Base-by-base conservation (phyloP, 2,888 invertebrate species). In the Alviniconcha strummeri region DNA sequence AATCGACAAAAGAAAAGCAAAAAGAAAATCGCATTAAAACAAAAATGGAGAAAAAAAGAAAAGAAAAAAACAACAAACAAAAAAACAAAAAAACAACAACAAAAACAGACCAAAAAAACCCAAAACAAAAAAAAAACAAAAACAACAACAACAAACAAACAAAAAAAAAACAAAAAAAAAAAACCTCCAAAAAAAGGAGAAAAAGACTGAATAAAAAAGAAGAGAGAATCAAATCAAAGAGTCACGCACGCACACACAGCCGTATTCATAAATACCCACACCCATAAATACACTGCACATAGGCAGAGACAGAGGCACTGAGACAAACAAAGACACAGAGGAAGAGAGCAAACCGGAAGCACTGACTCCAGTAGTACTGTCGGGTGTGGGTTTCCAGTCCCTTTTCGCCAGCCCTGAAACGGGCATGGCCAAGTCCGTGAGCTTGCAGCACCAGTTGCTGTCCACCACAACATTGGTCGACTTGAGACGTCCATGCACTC, bases 381-480 rank as follows among this genome's bases (percentile, higher is more conserved):
- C 13, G n/a, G 19, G 77, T 9, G 9, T n/a, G 57, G 6, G 9
- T 6, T 2, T 77, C 77, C 17, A n/a, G n/a, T 4, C 56, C 7
- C 7, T 0, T 81, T 77, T 91, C 91, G 1, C 90, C 91, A 5
- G 89, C 88, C n/a, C 90, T 83, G 83, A 92, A 90, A 15, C 85
- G 17, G 5, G 89, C 89, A 91, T 88, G 7, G 88, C 97, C 93
- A 96, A 97, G 92, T 97, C 97, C 0, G 97, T 95, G 17, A 97
- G 96, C 88, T 94, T 97, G 74, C 97, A 94, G n/a, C 97, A 97
- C 97, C 97, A 97, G 86, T 97, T 95, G 87, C 96, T 97, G 93
- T 97, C 97, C 15, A 97, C 97, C 57, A 97, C 94, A 91, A 97
- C 97, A 92, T 97, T 97, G 90, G 96, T 96, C 0, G 97, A 97